A percentile compares a stretch with the other conserved stretches of the same genome.
Conservation (phyloP, 2,797 vertebrate species). For the Salmo trutta region DNA sequence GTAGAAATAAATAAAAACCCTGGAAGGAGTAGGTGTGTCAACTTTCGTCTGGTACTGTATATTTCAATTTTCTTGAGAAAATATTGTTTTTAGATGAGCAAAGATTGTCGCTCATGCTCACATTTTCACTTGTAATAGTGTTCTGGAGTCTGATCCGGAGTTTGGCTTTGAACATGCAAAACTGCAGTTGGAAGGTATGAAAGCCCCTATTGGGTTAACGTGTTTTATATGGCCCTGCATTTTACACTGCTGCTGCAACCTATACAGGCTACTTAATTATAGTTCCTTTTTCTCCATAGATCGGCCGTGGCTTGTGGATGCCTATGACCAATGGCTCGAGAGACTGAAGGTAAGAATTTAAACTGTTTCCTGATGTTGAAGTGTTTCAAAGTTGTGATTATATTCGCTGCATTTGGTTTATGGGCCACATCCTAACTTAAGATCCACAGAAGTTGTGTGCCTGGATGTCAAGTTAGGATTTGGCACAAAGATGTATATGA, state of each 20-base stretch:
- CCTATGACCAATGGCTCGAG: slow-evolving; percentile 87
- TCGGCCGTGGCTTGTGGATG: slow-evolving; percentile 93
- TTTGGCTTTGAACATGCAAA: slow-evolving; percentile 97
- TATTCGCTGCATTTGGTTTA: background rate
- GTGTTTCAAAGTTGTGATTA: background rate
- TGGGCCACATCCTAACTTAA: background rate
- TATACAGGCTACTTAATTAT: background rate
- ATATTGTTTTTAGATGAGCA: background rate
- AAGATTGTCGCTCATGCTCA: background rate
- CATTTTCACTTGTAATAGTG: slow-evolving; percentile 66
- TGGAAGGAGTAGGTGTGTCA: background rate
- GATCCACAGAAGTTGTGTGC: background rate
- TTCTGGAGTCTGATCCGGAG: slow-evolving; percentile 91
- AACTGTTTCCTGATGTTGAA: background rate
- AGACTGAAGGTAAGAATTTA: slow-evolving; percentile 83
- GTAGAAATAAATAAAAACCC: no score
- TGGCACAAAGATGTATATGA: slow-evolving; percentile 1
- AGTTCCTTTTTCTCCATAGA: slow-evolving; percentile 69
- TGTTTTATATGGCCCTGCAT: background rate
- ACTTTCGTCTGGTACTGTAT: background rate
- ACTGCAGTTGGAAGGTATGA: slow-evolving; percentile 90
- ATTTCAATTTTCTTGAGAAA: background rate
- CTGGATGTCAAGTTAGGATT: background rate
- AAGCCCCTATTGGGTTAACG: background rate
- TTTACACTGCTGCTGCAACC: background rate